These are phyloP conservation scores for Lipotes vexillifer DNA, from an alignment of 2,113 vertebrate species.

Conservation along the genomic window DNA sequence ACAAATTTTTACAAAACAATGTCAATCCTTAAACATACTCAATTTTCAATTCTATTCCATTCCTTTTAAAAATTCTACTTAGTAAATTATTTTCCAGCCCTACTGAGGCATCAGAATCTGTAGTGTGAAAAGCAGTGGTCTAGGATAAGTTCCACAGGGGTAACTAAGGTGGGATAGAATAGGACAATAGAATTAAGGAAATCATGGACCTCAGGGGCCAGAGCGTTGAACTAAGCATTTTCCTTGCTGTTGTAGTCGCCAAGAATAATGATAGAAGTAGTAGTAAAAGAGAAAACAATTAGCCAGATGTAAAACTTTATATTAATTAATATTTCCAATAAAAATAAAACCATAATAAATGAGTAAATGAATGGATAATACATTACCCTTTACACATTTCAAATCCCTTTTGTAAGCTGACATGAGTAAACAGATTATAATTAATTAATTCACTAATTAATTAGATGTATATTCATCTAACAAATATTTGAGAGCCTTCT, in stretches of 20 bases:
- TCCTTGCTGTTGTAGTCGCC: not conserved
- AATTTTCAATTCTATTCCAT: not conserved
- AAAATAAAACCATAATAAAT: slow-evolving; percentile 26
- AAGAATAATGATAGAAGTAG: not conserved
- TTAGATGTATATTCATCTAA: not conserved
- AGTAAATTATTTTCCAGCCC: not conserved
- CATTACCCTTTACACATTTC: not conserved
- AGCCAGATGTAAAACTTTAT: not conserved
- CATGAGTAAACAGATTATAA: not conserved
- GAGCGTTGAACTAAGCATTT: not conserved
- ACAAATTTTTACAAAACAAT: not conserved
- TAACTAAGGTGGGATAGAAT: not conserved
- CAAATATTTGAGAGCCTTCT: not conserved
- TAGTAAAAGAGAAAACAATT: not conserved
- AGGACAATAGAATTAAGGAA: not conserved
- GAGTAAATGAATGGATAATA: not conserved
- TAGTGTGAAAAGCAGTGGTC: not conserved
- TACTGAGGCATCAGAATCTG: not conserved
- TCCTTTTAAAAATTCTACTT: not conserved
- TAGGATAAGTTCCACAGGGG: not conserved
- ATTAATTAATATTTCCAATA: not conserved
- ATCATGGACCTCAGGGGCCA: not conserved
- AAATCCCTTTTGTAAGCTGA: not conserved
- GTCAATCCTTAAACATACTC: not conserved
- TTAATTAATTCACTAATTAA: not conserved